Conservation (phyloP, 2,113 vertebrate species). For the Myrmecophaga tridactyla region DNA sequence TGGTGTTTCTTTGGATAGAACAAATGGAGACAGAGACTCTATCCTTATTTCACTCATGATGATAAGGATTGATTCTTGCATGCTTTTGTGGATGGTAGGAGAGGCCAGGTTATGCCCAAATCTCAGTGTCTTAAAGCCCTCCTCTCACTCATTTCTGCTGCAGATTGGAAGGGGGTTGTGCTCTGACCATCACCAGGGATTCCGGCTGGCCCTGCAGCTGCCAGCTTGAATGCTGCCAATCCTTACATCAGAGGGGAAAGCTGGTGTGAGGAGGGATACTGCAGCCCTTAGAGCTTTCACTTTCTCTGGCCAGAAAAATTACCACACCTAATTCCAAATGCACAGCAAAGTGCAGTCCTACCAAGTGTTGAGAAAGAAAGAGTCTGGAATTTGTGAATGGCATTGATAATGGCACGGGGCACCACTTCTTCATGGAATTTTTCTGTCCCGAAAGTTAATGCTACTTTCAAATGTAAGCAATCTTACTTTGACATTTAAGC, state of each 20-base stretch:
- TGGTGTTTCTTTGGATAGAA: background rate
- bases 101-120: background rate
- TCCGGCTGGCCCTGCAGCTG: background rate
- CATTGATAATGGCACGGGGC: background rate
- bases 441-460: background rate
- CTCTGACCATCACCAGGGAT: background rate
- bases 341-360: background rate
- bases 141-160: background rate
- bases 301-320: background rate
- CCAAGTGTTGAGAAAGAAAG: background rate
- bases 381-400: background rate
- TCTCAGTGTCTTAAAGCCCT: background rate
- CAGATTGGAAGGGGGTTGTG: slow-evolving; percentile 22
- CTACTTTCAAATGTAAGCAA: slow-evolving; percentile 23
- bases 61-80: background rate
- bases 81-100: background rate
- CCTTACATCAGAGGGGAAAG: background rate
- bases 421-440: background rate
- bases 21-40: background rate
- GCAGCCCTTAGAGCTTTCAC: background rate
- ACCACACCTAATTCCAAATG: background rate
- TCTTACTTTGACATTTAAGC: slow-evolving; percentile 46
- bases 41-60: background rate
- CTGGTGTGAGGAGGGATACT: background rate
- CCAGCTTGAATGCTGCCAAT: slow-evolving; percentile 13